Evolutionary conservation across 2,113 vertebrate genomes (phyloP).

Genomic region (Todiramphus chloris): DNA sequence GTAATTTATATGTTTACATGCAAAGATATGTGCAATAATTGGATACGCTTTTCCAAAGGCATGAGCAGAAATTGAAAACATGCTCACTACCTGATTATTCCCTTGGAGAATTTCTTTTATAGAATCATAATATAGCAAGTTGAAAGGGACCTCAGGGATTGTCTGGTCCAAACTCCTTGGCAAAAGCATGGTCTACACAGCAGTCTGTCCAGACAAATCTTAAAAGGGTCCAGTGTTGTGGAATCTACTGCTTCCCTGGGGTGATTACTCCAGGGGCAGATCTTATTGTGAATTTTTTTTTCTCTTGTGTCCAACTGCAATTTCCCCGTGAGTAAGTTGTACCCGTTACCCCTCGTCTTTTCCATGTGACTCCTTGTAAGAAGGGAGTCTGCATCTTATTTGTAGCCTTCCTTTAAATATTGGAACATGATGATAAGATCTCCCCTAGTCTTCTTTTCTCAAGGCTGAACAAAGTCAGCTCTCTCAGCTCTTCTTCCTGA

Average conservation of each 20-base stretch:
- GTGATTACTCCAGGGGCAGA: neutral
- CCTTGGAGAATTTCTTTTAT: neutral
- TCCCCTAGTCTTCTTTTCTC: neutral
- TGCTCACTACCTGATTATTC: fast-evolving
- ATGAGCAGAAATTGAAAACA: neutral
- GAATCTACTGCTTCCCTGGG: neutral
- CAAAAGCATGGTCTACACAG: fast-evolving
- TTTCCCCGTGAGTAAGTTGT: neutral
- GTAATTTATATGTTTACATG: neutral
- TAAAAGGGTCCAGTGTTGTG: fast-evolving
- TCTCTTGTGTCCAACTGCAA: neutral
- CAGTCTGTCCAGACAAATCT: neutral
- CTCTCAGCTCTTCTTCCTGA: neutral
- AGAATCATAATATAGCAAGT: neutral
- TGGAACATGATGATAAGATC: neutral
- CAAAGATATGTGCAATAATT: neutral
- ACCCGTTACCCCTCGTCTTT: neutral
- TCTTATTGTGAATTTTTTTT: neutral
- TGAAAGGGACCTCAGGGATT: neutral
- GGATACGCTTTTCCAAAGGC: neutral
- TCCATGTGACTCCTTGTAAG: neutral
- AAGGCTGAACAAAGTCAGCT: neutral
- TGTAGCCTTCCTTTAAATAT: neutral
- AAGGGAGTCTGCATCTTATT: neutral
- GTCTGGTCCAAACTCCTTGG: neutral